Evolutionary conservation across 2,888 invertebrate species (phyloP).

Genomic region (Drosophila incognita): DNA sequence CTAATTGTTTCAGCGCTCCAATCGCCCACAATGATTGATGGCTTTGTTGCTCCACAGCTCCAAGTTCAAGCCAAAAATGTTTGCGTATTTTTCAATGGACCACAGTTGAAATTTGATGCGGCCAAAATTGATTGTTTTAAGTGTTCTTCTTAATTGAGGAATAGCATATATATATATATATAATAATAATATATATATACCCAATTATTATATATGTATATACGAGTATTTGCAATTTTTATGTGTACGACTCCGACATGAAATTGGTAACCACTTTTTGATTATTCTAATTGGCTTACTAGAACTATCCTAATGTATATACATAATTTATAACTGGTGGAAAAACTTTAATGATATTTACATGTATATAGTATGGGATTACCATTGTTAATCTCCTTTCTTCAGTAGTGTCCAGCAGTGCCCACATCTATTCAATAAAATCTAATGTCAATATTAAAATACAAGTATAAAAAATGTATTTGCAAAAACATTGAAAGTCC

Average conservation of each 20-base stretch:
- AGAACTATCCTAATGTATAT: background rate
- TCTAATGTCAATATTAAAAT: background rate
- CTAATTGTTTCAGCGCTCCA: conserved; percentile 68
- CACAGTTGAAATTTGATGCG: conserved; percentile 6
- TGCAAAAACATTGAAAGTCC: conserved; percentile 70
- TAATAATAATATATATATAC: no score
- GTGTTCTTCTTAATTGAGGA: background rate
- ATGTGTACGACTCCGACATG: background rate
- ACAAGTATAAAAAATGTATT: conserved; percentile 20
- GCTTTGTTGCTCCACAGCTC: background rate
- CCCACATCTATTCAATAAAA: background rate
- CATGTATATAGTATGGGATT: background rate
- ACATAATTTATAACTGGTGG: background rate
- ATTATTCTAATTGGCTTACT: background rate
- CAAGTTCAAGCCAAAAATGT: background rate
- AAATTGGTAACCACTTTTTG: background rate
- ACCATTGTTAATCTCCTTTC: background rate
- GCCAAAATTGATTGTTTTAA: background rate
- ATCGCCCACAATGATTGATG: conserved; percentile 59
- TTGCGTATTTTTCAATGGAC: conserved; percentile 15
- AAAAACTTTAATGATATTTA: background rate
- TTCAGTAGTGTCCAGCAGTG: background rate
- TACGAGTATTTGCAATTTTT: no score
- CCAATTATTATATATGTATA: background rate
- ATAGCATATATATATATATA: background rate